phyloP scores from a whole-genome alignment of 1,140 invertebrate species.

The Orius laevigatus region DNA sequence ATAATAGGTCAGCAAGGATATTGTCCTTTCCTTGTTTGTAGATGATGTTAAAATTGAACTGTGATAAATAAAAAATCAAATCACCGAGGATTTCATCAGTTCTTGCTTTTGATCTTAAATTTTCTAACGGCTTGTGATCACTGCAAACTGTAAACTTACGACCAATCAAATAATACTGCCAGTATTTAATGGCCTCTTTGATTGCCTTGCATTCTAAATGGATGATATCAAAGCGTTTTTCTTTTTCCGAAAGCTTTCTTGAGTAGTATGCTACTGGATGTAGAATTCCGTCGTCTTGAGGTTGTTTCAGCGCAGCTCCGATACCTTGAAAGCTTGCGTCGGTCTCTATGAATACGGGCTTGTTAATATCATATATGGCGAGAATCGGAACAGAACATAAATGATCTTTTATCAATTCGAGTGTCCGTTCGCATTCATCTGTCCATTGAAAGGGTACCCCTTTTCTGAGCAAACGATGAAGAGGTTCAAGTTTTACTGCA shows the following conservation, averaged over 20 bases:
- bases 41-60: conserved; percentile 15
- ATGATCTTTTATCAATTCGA: conserved; percentile 24
- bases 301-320: conserved; percentile 26
- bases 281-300: conserved; percentile 20
- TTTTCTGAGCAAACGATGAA: conserved; percentile 24
- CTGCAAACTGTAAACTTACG: conserved; percentile 12
- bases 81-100: conserved; percentile 15
- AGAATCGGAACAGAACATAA: conserved; percentile 25
- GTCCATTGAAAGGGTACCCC: conserved; percentile 23
- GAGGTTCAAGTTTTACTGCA: conserved; percentile 23
- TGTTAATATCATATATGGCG: conserved; percentile 23
- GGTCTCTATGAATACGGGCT: conserved; percentile 25
- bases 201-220: conserved; percentile 20
- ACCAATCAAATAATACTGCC: conserved; percentile 18
- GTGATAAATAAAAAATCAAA: conserved; percentile 14
- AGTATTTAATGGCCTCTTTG: conserved; percentile 19
- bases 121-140: conserved; percentile 19
- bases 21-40: conserved; percentile 14
- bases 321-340: conserved; percentile 24
- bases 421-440: conserved; percentile 23
- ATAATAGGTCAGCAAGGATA: conserved; percentile 9
- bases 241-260: conserved; percentile 1
- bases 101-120: conserved; percentile 15
- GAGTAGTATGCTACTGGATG: conserved; percentile 19
- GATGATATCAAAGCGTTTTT: conserved; percentile 21